These are phyloP conservation scores for Cheilosia soror DNA, from an alignment of 2,888 invertebrate genomes.

Conservation along the genomic window DNA sequence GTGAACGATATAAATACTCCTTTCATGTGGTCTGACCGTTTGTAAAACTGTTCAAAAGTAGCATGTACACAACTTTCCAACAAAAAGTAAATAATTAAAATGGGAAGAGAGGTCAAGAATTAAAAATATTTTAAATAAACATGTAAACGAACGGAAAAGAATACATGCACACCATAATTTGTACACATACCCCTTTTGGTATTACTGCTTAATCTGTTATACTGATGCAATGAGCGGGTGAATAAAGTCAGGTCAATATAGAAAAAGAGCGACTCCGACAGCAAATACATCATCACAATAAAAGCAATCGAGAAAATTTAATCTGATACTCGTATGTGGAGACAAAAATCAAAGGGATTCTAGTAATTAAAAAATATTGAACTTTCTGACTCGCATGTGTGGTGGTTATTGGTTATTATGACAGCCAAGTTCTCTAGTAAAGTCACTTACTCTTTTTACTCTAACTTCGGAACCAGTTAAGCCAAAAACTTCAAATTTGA, in stretches of 20 bases:
- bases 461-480: too few species aligned
- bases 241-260: neutral
- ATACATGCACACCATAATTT: neutral
- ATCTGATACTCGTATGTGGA: neutral
- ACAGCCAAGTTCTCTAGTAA: too few species aligned
- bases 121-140: slow-evolving; percentile 43
- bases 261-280: neutral
- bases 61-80: neutral
- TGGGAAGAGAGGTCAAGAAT: slow-evolving; percentile 37
- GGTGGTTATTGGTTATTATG: too few species aligned
- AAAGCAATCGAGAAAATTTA: slow-evolving; percentile 5
- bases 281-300: neutral
- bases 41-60: slow-evolving; percentile 3
- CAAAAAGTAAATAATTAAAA: neutral
- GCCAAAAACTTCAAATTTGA: too few species aligned
- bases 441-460: too few species aligned
- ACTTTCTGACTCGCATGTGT: neutral
- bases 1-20: slow-evolving; percentile 12
- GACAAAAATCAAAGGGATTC: neutral
- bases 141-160: neutral
- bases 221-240: neutral
- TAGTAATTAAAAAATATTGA: neutral
- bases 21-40: slow-evolving; percentile 34
- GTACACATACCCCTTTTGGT: neutral
- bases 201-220: neutral